Evolutionary conservation across 2,797 vertebrate species (phyloP).

Genomic region (Enteromius afrohamiltoni): DNA sequence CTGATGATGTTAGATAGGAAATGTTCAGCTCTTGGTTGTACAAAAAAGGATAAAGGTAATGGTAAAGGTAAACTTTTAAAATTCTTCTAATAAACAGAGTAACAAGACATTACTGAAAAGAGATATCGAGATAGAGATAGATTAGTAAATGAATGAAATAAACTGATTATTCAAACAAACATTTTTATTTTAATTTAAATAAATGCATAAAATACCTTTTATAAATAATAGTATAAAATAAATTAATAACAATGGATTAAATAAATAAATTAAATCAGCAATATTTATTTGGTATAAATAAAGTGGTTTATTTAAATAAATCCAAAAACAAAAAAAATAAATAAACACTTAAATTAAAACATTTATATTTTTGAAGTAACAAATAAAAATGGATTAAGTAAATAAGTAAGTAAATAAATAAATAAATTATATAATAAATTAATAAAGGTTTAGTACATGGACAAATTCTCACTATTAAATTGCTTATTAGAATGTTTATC

Average conservation of each 20-base stretch:
- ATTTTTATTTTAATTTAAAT: not conserved
- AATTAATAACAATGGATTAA: not conserved
- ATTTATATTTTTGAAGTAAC: no score
- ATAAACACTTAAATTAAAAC: not conserved
- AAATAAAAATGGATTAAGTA: no score
- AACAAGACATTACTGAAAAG: not conserved
- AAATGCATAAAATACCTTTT: not conserved
- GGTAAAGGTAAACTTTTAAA: no score
- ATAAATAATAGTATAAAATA: no score
- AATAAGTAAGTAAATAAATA: no score
- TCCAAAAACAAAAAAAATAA: not conserved
- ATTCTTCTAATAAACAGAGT: not conserved
- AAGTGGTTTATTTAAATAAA: not conserved
- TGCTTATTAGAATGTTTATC: no score
- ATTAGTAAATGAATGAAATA: not conserved
- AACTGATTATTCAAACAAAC: not conserved
- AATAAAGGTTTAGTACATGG: no score
- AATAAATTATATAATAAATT: no score
- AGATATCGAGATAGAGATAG: not conserved
- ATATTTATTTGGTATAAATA: not conserved
- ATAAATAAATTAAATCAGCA: not conserved
- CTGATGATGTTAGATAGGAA: slow-evolving; percentile 9
- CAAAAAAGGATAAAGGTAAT: not conserved
- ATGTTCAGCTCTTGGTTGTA: not conserved
- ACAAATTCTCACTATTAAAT: no score